These are phyloP conservation scores for Seriola dumerili DNA, from an alignment of 2,113 vertebrate species.

Conservation along the genomic window DNA sequence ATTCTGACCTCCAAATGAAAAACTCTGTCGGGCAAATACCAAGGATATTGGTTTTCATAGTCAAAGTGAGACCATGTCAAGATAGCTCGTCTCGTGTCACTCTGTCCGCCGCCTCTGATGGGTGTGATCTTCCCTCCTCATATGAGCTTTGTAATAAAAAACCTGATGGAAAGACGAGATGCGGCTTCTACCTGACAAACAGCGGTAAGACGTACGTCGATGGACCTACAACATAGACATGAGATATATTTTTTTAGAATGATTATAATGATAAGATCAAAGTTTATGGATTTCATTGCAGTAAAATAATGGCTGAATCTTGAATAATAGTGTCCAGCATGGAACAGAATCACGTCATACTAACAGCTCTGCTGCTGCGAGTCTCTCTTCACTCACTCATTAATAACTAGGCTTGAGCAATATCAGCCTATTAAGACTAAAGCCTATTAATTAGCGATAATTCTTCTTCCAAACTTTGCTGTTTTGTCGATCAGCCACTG, in stretches of 20 bases:
- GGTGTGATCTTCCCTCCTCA: neutral
- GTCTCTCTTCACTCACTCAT: too few relatives aligned
- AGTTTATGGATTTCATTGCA: neutral
- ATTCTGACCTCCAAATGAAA: constrained; percentile 63
- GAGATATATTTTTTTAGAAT: neutral
- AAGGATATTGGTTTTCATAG: constrained; percentile 53
- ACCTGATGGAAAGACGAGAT: constrained; percentile 8
- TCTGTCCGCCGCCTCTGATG: neutral
- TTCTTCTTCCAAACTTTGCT: neutral
- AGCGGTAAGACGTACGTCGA: neutral
- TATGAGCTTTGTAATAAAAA: constrained; percentile 19
- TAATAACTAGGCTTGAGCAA: too few relatives aligned
- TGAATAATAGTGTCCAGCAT: too few relatives aligned
- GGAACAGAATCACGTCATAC: too few relatives aligned
- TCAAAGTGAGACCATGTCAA: constrained; percentile 34
- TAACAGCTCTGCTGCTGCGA: too few relatives aligned
- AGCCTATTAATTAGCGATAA: neutral
- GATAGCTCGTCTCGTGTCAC: constrained; percentile 28
- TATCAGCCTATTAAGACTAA: neutral
- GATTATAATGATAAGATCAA: neutral
- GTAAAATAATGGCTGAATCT: neutral
- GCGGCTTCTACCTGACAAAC: neutral
- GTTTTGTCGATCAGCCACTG: neutral
- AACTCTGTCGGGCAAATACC: constrained; percentile 35
- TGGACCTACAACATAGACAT: neutral